phyloP scores from a whole-genome alignment of 2,113 vertebrate genomes.

The Cathartes aura region DNA sequence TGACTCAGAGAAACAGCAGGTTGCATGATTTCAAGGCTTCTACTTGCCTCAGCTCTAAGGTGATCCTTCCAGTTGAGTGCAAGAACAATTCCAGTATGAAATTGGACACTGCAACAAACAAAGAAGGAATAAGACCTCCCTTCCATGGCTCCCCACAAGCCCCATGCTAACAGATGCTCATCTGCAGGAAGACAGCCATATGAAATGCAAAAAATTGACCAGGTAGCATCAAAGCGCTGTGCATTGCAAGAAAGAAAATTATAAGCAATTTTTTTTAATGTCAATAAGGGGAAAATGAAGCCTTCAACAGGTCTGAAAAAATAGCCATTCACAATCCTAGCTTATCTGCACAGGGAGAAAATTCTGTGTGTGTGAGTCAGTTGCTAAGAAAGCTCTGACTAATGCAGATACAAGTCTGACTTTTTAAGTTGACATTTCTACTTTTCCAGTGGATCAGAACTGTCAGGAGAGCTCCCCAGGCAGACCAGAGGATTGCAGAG shows the following conservation, averaged over 20 bases:
- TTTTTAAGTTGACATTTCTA: constrained; percentile 58
- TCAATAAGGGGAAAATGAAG: constrained; percentile 13
- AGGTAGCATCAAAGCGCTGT: background rate
- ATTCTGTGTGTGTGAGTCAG: background rate
- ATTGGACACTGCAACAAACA: background rate
- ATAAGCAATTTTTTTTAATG: background rate
- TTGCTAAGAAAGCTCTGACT: constrained; percentile 50
- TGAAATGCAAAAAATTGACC: background rate
- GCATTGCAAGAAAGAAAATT: background rate
- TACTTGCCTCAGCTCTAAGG: background rate
- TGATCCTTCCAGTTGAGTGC: background rate
- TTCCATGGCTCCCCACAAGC: fast-evolving
- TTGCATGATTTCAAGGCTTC: background rate
- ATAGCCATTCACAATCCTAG: background rate
- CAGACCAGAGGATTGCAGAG: background rate
- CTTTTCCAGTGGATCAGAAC: constrained; percentile 43
- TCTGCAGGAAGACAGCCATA: background rate
- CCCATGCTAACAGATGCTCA: background rate
- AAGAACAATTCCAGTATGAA: background rate
- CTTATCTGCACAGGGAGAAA: constrained; percentile 4
- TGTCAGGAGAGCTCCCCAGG: constrained; percentile 44
- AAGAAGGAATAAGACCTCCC: background rate
- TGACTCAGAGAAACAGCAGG: background rate
- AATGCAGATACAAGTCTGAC: constrained; percentile 39
- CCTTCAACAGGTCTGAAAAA: background rate